phyloP scores from a whole-genome alignment of 2,797 vertebrate species.

The Darevskia nairensis region DNA sequence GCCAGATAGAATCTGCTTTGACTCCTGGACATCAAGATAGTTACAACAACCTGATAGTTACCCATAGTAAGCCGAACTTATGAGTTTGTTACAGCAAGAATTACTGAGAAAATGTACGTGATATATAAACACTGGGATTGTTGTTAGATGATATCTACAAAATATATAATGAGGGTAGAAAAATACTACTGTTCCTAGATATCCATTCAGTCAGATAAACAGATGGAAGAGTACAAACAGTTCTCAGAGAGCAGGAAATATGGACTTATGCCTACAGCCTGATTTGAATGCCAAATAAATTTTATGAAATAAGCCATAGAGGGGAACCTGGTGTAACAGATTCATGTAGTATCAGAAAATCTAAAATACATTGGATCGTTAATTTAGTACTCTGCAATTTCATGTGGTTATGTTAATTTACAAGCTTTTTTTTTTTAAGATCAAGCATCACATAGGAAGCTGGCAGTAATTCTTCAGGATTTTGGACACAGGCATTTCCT shows the following conservation, averaged over 20 bases:
- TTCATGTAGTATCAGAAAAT: slow-evolving; percentile 18
- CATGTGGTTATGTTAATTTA: background rate
- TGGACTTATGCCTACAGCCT: slow-evolving; percentile 60
- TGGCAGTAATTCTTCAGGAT: background rate
- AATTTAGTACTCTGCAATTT: background rate
- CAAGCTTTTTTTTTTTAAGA: slow-evolving; percentile 25
- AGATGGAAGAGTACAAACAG: slow-evolving; percentile 69
- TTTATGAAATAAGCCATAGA: slow-evolving; percentile 44
- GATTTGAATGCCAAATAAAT: slow-evolving; percentile 50
- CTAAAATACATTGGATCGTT: slow-evolving; percentile 26
- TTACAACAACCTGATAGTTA: background rate
- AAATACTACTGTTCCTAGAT: slow-evolving; percentile 60
- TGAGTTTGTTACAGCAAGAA: background rate
- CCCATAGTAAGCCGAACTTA: background rate
- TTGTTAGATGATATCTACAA: slow-evolving; percentile 31
- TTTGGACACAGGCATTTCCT: background rate
- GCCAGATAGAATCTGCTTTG: too few species aligned
- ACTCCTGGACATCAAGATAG: too few species aligned
- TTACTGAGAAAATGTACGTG: background rate
- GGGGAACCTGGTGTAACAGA: slow-evolving; percentile 50
- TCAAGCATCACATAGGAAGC: background rate
- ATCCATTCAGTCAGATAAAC: slow-evolving; percentile 62
- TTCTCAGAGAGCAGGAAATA: slow-evolving; percentile 63
- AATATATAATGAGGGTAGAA: slow-evolving; percentile 29
- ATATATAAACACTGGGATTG: background rate